Conservation (phyloP, 1,140 invertebrate genomes). For the Holcopasites calliopsidis region DNA sequence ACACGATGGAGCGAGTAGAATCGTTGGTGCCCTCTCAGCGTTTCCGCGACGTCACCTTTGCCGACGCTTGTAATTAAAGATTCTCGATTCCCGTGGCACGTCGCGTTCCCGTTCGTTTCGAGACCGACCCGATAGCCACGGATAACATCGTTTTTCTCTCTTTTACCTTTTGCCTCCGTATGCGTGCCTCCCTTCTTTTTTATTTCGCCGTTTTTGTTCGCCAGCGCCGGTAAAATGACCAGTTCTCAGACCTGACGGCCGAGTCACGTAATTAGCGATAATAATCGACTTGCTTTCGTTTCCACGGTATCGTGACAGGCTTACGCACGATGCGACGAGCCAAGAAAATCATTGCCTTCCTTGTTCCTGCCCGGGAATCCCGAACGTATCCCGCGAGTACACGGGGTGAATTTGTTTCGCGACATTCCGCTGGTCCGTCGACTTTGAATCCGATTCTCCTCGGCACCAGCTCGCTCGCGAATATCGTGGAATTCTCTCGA, state of each 20-base stretch:
- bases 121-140: conserved; percentile 23
- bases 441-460: neutral
- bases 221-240: conserved; percentile 69
- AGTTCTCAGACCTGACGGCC: conserved; percentile 43
- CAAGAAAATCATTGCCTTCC: conserved; percentile 50
- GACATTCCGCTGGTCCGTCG: neutral
- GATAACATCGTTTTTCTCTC: neutral
- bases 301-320: conserved; percentile 42
- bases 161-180: no score
- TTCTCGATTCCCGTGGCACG: conserved; percentile 10
- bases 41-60: conserved; percentile 21
- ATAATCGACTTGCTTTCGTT: conserved; percentile 60
- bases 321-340: conserved; percentile 27
- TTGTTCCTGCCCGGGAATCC: conserved; percentile 8
- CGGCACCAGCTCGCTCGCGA: no score
- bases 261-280: conserved; percentile 55
- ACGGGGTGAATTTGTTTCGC: conserved; percentile 13
- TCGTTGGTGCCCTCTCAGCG: neutral
- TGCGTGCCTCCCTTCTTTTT: neutral
- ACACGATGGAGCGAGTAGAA: neutral
- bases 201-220: conserved; percentile 55
- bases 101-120: neutral
- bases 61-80: conserved; percentile 35
- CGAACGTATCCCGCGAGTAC: neutral
- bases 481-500: neutral